Conservation (phyloP, 1,140 invertebrate genomes). For the Zophobas morio region DNA sequence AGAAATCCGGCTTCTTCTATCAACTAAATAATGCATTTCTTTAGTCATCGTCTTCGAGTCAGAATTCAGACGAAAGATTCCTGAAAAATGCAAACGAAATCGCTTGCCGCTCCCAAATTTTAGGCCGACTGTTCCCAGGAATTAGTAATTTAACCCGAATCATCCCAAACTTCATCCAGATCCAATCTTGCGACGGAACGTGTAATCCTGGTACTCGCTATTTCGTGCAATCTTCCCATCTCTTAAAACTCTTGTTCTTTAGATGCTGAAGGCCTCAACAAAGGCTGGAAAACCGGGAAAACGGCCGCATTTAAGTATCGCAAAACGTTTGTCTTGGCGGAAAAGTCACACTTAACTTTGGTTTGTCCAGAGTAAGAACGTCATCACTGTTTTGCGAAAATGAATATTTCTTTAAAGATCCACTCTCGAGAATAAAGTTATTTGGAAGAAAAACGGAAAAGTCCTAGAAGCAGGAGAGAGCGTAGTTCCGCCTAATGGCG, state of each 20-base stretch:
- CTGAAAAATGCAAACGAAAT: conserved; percentile 61
- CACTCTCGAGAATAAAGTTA: conserved; percentile 66
- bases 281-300: conserved; percentile 66
- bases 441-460: conserved; percentile 69
- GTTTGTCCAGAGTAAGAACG: conserved; percentile 70
- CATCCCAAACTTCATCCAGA: conserved; percentile 70
- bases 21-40: too few species aligned
- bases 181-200: conserved; percentile 67
- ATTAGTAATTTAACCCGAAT: conserved; percentile 68
- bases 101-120: conserved; percentile 66
- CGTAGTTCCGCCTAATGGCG: conserved; percentile 65
- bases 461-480: conserved; percentile 67
- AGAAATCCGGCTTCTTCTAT: background rate
- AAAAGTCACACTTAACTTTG: conserved; percentile 70
- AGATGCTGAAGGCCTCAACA: conserved; percentile 64
- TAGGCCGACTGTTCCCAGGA: conserved; percentile 67
- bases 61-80: conserved; percentile 51
- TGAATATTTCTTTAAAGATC: conserved; percentile 63
- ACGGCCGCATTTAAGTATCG: conserved; percentile 69
- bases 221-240: conserved; percentile 4
- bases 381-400: conserved; percentile 49
- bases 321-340: conserved; percentile 68
- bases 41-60: background rate
- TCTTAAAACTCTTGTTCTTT: background rate
- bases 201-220: conserved; percentile 61